phyloP scores from a whole-genome alignment of 1,140 invertebrate species.

The Samia ricini region DNA sequence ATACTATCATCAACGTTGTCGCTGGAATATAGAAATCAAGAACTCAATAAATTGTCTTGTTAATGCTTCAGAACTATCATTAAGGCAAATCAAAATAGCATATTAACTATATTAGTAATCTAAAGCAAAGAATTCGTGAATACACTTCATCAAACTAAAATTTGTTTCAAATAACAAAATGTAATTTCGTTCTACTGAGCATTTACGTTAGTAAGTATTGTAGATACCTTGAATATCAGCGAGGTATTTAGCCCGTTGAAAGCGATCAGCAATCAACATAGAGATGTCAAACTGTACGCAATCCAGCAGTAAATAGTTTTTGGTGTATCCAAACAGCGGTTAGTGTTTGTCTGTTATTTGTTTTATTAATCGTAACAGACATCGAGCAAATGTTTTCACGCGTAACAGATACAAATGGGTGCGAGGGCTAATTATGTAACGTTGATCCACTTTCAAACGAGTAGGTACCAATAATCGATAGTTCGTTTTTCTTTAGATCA shows the following conservation, averaged over 20 bases:
- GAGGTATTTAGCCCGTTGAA: neutral
- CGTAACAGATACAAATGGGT: constrained; percentile 33
- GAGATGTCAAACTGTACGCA: constrained; percentile 8
- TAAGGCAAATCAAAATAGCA: neutral
- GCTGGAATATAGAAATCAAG: too few species aligned
- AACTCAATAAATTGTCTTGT: too few species aligned
- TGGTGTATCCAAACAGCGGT: neutral
- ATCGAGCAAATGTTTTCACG: constrained; percentile 43
- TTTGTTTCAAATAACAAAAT: neutral
- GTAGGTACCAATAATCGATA: constrained; percentile 23
- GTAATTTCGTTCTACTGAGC: neutral
- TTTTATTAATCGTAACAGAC: constrained; percentile 61
- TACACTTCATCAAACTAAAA: neutral
- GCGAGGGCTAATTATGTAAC: constrained; percentile 32
- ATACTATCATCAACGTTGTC: too few species aligned
- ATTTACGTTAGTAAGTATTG: neutral
- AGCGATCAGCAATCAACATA: neutral
- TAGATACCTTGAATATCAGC: neutral
- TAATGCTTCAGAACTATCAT: too few species aligned
- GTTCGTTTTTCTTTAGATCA: constrained; percentile 14
- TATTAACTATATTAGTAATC: too few species aligned
- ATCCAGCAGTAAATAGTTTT: neutral
- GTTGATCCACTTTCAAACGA: constrained; percentile 24
- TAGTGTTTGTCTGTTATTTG: constrained; percentile 36
- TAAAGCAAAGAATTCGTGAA: too few species aligned